A percentile compares a stretch with the other conserved stretches of the same genome.
These are phyloP conservation scores for Andrena chrysosceles DNA, from an alignment of 2,888 invertebrate genomes.

Conservation along the genomic window DNA sequence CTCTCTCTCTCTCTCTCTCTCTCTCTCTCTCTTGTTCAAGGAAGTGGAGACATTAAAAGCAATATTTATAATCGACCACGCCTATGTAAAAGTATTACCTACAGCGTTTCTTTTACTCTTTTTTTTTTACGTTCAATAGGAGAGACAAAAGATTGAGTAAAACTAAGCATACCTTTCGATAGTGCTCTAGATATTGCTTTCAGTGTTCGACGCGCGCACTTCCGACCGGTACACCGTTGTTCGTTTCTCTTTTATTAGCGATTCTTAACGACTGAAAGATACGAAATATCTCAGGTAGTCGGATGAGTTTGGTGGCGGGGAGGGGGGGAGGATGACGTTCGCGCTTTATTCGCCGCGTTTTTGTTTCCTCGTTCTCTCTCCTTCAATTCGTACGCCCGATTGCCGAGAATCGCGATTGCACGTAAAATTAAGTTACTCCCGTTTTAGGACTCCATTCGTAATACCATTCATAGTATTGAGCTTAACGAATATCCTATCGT, in stretches of 20 bases:
- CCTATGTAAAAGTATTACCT: conserved; percentile 46
- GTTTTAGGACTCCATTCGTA: not conserved
- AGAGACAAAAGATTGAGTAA: conserved; percentile 60
- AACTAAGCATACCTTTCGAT: conserved; percentile 49
- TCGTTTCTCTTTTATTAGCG: conserved; percentile 32
- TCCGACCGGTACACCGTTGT: conserved; percentile 38
- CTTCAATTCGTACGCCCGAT: conserved; percentile 20
- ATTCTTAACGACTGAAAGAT: conserved; percentile 72
- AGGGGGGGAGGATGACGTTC: conserved; percentile 41
- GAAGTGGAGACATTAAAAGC: conserved; percentile 54
- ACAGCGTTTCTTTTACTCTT: conserved; percentile 11
- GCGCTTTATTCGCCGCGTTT: conserved; percentile 33
- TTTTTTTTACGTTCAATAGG: conserved; percentile 51
- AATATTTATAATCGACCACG: conserved; percentile 54
- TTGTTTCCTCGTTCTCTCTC: conserved; percentile 3
- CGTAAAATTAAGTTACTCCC: conserved; percentile 24
- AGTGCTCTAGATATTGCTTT: conserved; percentile 64
- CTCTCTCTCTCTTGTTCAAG: conserved; percentile 38
- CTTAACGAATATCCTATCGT: conserved; percentile 29
- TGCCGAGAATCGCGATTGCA: conserved; percentile 13
- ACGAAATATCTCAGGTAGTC: conserved; percentile 73
- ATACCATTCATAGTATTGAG: conserved; percentile 18
- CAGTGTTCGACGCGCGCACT: conserved; percentile 44
- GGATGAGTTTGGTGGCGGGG: conserved; percentile 56
- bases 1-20: conserved; percentile 38